phyloP scores from a whole-genome alignment of 2,888 invertebrate species.

The Poecilus cupreus region DNA sequence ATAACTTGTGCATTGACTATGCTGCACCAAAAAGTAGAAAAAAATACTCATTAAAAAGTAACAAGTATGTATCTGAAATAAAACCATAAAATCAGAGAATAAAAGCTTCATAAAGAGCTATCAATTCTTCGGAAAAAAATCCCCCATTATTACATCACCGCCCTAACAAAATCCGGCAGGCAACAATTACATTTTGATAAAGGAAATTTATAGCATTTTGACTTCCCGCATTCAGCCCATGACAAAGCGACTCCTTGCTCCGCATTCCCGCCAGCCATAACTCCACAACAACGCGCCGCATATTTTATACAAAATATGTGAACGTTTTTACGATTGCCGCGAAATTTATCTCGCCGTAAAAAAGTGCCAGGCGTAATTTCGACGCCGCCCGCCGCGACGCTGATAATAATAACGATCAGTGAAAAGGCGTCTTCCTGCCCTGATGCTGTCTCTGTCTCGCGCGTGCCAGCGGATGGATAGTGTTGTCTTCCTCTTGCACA shows the following conservation, averaged over 20 bases:
- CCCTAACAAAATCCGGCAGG: slow-evolving; percentile 9
- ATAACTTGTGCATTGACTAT: no score
- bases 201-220: slow-evolving; percentile 41
- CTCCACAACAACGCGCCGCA: slow-evolving; percentile 4
- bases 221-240: no score
- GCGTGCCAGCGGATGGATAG: no score
- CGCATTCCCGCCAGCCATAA: neutral
- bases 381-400: slow-evolving; percentile 28
- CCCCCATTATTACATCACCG: slow-evolving; percentile 1
- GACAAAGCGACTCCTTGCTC: slow-evolving; percentile 7
- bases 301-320: slow-evolving; percentile 59
- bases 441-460: neutral
- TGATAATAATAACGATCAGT: slow-evolving; percentile 53
- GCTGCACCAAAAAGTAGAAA: neutral
- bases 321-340: slow-evolving; percentile 57
- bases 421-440: slow-evolving; percentile 17
- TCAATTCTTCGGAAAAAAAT: neutral
- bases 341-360: slow-evolving; percentile 54
- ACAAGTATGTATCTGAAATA: neutral
- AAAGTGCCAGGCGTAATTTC: slow-evolving; percentile 52
- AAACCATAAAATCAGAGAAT: neutral
- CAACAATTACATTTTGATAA: slow-evolving; percentile 50
- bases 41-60: neutral
- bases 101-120: neutral
- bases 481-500: neutral